These are phyloP conservation scores for Drosophila novamexicana DNA, from an alignment of 1,140 invertebrate species.

Conservation along the genomic window DNA sequence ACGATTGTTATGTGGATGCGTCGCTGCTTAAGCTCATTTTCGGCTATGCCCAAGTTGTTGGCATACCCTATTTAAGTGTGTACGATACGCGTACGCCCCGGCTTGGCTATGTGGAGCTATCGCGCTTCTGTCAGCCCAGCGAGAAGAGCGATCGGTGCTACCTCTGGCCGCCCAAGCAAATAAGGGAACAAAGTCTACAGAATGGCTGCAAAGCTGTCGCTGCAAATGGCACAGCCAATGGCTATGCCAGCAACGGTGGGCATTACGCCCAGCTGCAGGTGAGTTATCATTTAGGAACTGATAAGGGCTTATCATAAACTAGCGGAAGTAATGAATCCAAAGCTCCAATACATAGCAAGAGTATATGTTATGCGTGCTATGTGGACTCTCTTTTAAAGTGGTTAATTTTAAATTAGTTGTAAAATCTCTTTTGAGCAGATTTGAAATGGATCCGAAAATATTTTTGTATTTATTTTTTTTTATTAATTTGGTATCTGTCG, in stretches of 20 bases:
- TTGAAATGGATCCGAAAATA: no score
- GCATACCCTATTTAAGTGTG: slow-evolving; percentile 72
- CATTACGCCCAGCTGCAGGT: slow-evolving; percentile 52
- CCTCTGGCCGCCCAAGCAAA: slow-evolving; percentile 33
- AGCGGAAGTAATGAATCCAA: neutral
- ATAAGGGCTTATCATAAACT: slow-evolving; percentile 13
- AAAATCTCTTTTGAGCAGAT: no score
- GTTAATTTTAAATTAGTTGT: no score
- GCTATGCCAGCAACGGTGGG: slow-evolving; percentile 46
- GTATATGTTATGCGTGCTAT: no score
- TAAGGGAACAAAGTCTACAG: slow-evolving; percentile 21
- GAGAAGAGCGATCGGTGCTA: slow-evolving; percentile 10
- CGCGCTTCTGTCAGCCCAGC: slow-evolving; percentile 24
- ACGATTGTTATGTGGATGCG: slow-evolving; percentile 45
- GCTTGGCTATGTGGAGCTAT: slow-evolving; percentile 54
- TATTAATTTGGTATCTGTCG: neutral
- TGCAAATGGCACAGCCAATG: slow-evolving; percentile 43
- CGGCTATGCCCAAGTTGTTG: slow-evolving; percentile 58
- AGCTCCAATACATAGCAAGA: no score
- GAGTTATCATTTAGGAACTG: slow-evolving; percentile 18
- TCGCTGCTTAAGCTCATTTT: slow-evolving; percentile 59
- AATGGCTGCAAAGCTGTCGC: slow-evolving; percentile 40
- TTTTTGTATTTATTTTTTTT: neutral
- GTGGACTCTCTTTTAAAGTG: no score
- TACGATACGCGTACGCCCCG: slow-evolving; percentile 58